Percentiles rank a stretch among this genome's conserved stretches.
Evolutionary conservation across 2,797 vertebrate species (phyloP).

Genomic region (Neosilurus mollespiculum): DNA sequence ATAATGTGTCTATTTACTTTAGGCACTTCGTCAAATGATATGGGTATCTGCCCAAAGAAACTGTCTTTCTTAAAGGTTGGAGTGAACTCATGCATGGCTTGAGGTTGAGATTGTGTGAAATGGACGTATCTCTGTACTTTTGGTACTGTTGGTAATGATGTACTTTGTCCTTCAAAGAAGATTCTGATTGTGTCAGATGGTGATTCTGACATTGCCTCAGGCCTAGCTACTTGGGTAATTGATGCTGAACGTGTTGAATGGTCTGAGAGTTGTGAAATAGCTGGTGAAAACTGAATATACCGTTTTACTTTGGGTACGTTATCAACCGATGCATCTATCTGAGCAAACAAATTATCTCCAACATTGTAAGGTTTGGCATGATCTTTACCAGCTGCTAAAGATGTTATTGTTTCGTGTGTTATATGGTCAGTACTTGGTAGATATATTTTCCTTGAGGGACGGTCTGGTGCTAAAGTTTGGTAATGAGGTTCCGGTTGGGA

Average conservation of each 20-base stretch:
- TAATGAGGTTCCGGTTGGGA: background rate
- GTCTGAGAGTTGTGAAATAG: slow-evolving; percentile 3
- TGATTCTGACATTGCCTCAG: background rate
- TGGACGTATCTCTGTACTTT: slow-evolving; percentile 40
- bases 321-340: slow-evolving; percentile 10
- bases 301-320: slow-evolving; percentile 38
- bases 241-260: background rate
- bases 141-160: background rate
- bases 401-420: slow-evolving; percentile 8
- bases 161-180: too few species aligned
- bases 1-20: too few species aligned
- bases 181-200: too few species aligned
- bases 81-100: background rate
- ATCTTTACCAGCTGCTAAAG: background rate
- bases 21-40: background rate
- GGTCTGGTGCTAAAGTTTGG: too few species aligned
- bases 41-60: slow-evolving; percentile 8
- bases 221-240: background rate
- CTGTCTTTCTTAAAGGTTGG: background rate
- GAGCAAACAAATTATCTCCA: background rate
- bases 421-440: too few species aligned
- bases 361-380: background rate
- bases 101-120: slow-evolving; percentile 19
- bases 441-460: too few species aligned
- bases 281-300: slow-evolving; percentile 44